Conservation (phyloP, 2,888 invertebrate genomes). For the Ditula angustiorana region DNA sequence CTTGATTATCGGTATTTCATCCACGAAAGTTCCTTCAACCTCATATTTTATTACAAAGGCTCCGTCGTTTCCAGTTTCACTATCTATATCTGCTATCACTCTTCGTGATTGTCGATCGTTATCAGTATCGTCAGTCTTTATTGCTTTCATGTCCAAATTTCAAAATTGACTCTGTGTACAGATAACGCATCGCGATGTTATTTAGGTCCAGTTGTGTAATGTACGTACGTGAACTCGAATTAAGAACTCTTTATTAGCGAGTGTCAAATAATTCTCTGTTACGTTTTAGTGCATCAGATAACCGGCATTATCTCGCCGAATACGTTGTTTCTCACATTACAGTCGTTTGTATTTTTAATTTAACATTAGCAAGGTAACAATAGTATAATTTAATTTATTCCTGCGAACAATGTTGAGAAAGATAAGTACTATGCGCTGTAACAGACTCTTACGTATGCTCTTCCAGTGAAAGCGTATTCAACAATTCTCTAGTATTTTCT, state of each 20-base stretch:
- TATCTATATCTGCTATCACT: slow-evolving; percentile 27
- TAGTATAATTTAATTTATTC: slow-evolving; percentile 52
- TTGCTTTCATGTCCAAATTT: slow-evolving; percentile 26
- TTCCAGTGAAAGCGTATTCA: slow-evolving; percentile 32
- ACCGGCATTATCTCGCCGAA: slow-evolving; percentile 21
- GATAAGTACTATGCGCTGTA: slow-evolving; percentile 46
- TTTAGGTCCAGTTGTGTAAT: slow-evolving; percentile 18
- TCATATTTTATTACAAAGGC: slow-evolving; percentile 27
- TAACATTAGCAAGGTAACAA: slow-evolving; percentile 45
- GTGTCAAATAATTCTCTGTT: slow-evolving; percentile 29
- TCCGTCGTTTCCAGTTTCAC: neutral
- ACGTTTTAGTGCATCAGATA: slow-evolving; percentile 32
- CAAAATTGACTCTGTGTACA: slow-evolving; percentile 7
- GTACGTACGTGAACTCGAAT: slow-evolving; percentile 8
- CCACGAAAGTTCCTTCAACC: slow-evolving; percentile 48
- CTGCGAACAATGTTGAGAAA: slow-evolving; percentile 48
- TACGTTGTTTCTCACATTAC: slow-evolving; percentile 36
- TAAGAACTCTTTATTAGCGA: slow-evolving; percentile 20
- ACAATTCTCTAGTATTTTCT: slow-evolving; percentile 23
- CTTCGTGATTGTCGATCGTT: slow-evolving; percentile 29
- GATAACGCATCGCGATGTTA: neutral
- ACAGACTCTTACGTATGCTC: slow-evolving; percentile 44
- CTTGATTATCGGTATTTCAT: slow-evolving; percentile 51
- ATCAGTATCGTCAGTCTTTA: slow-evolving; percentile 24
- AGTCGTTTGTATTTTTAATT: slow-evolving; percentile 30